Conservation (phyloP, 1,140 invertebrate genomes). For the Phymastichus coffea region DNA sequence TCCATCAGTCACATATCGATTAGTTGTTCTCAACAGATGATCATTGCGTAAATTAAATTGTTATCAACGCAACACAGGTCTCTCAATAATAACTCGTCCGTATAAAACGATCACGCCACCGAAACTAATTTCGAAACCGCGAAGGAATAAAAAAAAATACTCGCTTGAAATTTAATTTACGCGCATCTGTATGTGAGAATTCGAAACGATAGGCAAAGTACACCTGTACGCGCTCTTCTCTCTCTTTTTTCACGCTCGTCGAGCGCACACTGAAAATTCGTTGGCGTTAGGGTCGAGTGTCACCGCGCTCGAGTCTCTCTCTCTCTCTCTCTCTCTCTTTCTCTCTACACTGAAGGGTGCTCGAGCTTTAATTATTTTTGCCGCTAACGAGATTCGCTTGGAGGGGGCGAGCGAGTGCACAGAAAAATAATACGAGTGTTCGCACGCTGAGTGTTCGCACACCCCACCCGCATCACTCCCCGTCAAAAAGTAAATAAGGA, state of each 20-base stretch:
- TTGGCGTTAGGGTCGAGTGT: conserved; percentile 19
- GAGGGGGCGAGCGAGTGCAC: neutral
- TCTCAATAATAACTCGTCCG: neutral
- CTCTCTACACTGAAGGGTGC: conserved; percentile 16
- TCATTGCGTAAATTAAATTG: no score
- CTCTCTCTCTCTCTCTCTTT: conserved; percentile 1
- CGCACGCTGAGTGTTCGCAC: neutral
- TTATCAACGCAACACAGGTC: neutral
- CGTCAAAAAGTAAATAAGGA: no score
- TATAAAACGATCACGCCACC: no score
- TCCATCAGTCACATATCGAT: no score
- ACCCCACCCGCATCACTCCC: no score
- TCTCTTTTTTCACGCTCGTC: conserved; percentile 12
- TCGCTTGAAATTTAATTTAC: conserved; percentile 10
- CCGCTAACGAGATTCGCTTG: conserved; percentile 34
- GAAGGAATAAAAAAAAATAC: neutral
- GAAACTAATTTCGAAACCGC: no score
- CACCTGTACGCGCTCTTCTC: neutral
- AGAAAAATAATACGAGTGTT: neutral
- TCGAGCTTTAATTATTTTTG: conserved; percentile 35
- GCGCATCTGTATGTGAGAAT: no score
- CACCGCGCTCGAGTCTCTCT: conserved; percentile 2
- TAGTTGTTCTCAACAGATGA: no score
- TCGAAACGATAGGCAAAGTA: no score
- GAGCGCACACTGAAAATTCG: conserved; percentile 27